phyloP scores from a whole-genome alignment of 2,113 vertebrate species.

The Crocuta crocuta region DNA sequence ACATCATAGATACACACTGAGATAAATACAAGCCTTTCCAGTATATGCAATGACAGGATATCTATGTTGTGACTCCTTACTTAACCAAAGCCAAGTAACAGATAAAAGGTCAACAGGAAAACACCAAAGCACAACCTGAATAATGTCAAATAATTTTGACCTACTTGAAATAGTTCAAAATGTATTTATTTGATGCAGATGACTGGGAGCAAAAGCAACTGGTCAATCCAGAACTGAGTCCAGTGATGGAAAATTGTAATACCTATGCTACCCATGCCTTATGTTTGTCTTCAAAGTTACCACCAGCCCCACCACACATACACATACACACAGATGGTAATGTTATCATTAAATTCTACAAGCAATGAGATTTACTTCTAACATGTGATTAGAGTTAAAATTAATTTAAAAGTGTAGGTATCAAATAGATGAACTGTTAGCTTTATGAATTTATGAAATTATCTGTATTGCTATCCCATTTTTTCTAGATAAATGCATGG shows the following conservation, averaged over 20 bases:
- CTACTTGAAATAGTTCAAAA: not conserved
- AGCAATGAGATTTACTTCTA: not conserved
- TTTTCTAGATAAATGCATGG: not conserved
- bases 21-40: not conserved
- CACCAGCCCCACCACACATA: no score
- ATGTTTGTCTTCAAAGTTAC: not conserved
- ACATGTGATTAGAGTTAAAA: not conserved
- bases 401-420: not conserved
- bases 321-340: not conserved
- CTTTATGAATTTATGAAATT: not conserved
- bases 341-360: not conserved
- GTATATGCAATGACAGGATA: not conserved
- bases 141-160: not conserved
- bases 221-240: not conserved
- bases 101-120: not conserved
- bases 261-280: not conserved
- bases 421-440: not conserved
- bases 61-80: not conserved
- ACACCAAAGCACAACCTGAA: not conserved
- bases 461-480: not conserved
- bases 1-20: not conserved
- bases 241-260: not conserved
- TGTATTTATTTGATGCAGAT: not conserved
- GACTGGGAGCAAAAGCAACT: not conserved
- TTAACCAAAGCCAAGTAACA: not conserved